Evolutionary conservation across 2,797 vertebrate species (phyloP).

Genomic region (Uromys caudimaculatus): DNA sequence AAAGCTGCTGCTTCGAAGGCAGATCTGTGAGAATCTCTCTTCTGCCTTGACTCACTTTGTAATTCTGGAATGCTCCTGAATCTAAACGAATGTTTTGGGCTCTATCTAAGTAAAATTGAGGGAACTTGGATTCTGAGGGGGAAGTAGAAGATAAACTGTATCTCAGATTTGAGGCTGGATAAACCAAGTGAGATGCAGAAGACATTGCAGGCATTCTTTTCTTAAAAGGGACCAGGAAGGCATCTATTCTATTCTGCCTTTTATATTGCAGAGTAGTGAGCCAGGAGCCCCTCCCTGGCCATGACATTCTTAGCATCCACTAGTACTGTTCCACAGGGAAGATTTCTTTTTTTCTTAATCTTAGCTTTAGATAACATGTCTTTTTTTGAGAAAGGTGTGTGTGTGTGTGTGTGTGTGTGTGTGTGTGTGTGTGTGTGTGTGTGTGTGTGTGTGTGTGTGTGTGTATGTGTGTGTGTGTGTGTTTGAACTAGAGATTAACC

Average conservation of each 20-base stretch:
- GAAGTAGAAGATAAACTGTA: not conserved
- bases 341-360: not conserved
- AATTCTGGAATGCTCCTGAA: not conserved
- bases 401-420: not conserved
- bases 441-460: not conserved
- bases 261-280: not conserved
- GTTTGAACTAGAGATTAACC: not conserved
- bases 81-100: not conserved
- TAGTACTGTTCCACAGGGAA: not conserved
- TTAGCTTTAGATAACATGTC: slow-evolving; percentile 44
- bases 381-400: not conserved
- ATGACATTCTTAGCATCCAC: not conserved
- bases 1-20: not conserved
- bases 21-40: not conserved
- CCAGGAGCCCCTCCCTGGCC: not conserved
- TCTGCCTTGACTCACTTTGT: not conserved
- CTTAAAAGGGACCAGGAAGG: not conserved
- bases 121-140: not conserved
- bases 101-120: not conserved
- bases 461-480: not conserved
- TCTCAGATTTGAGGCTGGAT: not conserved
- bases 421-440: not conserved
- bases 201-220: not conserved
- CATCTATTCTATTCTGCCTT: not conserved
- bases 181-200: not conserved